These are phyloP conservation scores for Perca flavescens DNA, from an alignment of 2,113 vertebrate species.

Conservation along the genomic window DNA sequence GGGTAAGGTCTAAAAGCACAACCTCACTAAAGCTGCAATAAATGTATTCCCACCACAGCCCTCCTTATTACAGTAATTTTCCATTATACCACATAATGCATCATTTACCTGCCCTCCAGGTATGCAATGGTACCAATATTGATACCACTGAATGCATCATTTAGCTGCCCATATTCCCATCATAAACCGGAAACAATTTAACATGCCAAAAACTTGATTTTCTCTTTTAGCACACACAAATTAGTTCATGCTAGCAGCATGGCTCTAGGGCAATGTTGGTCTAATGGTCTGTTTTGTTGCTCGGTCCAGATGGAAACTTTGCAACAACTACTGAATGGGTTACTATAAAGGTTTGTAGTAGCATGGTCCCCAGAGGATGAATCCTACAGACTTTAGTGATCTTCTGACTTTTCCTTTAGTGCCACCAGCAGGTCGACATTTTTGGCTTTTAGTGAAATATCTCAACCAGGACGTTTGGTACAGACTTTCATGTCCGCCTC, in stretches of 20 bases:
- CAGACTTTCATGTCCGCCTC: no score
- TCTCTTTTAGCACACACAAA: not conserved
- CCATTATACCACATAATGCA: slow-evolving; percentile 16
- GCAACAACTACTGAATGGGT: not conserved
- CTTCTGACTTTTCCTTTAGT: not conserved
- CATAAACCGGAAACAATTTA: not conserved
- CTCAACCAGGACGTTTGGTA: no score
- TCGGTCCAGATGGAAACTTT: not conserved
- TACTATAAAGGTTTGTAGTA: not conserved
- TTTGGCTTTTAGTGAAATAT: no score
- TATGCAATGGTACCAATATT: slow-evolving; percentile 16
- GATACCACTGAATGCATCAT: slow-evolving; percentile 10
- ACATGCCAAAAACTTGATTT: not conserved
- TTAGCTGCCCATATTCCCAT: slow-evolving; percentile 15
- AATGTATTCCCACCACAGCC: slow-evolving; percentile 17
- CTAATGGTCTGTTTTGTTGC: not conserved
- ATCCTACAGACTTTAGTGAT: not conserved
- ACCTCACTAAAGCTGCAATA: slow-evolving; percentile 15
- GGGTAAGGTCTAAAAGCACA: slow-evolving; percentile 14
- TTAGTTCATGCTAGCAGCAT: not conserved
- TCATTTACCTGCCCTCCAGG: slow-evolving; percentile 27
- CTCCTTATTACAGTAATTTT: slow-evolving; percentile 21
- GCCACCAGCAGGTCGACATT: no score
- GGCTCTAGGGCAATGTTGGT: not conserved
- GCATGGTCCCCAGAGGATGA: not conserved